Conservation (phyloP, 2,888 invertebrate genomes). For the Microdon myrmicae region DNA sequence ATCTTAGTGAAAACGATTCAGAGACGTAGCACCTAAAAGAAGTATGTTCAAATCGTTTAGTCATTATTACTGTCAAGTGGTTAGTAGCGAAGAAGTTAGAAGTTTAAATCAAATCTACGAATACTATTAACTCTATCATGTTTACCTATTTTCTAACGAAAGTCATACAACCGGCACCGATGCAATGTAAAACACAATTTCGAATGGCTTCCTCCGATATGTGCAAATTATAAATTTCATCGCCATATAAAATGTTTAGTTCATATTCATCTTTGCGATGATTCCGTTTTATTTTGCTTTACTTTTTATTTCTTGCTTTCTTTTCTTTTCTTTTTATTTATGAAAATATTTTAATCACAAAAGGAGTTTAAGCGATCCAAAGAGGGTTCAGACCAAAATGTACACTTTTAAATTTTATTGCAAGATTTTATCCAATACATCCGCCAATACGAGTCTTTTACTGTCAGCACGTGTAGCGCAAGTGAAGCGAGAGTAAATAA, state of each 20-base stretch:
- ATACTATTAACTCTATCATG: too few relatives aligned
- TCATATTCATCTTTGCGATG: constrained; percentile 31
- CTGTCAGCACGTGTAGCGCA: not conserved
- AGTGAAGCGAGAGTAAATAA: not conserved
- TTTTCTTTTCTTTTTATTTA: constrained; percentile 60
- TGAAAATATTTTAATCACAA: constrained; percentile 67
- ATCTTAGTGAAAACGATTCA: too few relatives aligned
- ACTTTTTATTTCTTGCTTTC: constrained; percentile 40
- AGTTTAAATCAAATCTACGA: too few relatives aligned
- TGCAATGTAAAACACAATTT: too few relatives aligned
- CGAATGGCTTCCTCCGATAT: too few relatives aligned
- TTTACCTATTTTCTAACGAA: too few relatives aligned
- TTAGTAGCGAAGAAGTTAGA: too few relatives aligned
- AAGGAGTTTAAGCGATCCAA: constrained; percentile 65
- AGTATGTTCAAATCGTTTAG: too few relatives aligned
- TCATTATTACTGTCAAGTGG: too few relatives aligned
- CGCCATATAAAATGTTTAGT: constrained; percentile 54
- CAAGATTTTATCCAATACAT: constrained; percentile 99
- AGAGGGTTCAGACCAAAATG: constrained; percentile 90
- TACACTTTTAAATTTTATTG: constrained; percentile 99
- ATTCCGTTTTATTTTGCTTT: constrained; percentile 15
- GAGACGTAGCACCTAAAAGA: too few relatives aligned
- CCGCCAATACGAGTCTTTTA: constrained; percentile 97
- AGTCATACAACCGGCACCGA: too few relatives aligned
- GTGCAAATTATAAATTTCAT: constrained; percentile 54